These are phyloP conservation scores for Tyrophagus putrescentiae DNA, from an alignment of 1,140 invertebrate species.

Conservation along the genomic window DNA sequence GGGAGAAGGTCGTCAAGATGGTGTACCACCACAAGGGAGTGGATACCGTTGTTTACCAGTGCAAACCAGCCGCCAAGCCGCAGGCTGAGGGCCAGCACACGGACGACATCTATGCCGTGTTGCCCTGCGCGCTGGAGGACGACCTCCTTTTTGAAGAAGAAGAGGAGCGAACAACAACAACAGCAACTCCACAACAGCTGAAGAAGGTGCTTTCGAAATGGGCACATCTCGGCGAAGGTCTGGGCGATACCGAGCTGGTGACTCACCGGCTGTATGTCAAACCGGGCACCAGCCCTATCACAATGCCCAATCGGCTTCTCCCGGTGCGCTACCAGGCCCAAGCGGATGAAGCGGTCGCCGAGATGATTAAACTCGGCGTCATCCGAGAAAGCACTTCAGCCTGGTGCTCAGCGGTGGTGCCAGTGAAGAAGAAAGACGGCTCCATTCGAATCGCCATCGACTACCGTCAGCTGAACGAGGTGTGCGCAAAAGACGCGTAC, in stretches of 20 bases:
- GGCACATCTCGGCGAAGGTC: neutral
- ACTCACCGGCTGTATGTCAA: neutral
- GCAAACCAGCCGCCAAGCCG: too few relatives aligned
- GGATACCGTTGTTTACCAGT: too few relatives aligned
- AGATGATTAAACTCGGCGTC: neutral
- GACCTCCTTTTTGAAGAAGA: too few relatives aligned
- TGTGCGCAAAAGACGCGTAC: conserved; percentile 35
- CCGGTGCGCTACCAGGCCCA: neutral
- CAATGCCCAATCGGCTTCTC: neutral
- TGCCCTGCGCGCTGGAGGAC: too few relatives aligned
- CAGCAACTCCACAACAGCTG: too few relatives aligned
- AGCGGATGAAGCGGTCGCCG: neutral
- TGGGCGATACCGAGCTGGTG: too few relatives aligned
- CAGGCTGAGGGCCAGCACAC: too few relatives aligned
- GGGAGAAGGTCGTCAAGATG: too few relatives aligned
- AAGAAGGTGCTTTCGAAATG: too few relatives aligned
- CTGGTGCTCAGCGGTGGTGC: conserved; percentile 26
- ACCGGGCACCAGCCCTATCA: neutral
- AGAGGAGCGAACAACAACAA: too few relatives aligned
- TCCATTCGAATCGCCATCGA: conserved; percentile 35
- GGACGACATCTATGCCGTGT: too few relatives aligned
- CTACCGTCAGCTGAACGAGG: conserved; percentile 37
- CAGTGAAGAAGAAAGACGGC: conserved; percentile 37
- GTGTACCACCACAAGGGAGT: too few relatives aligned
- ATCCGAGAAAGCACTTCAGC: neutral